Conservation (phyloP, 2,797 vertebrate genomes). For the Huso huso region DNA sequence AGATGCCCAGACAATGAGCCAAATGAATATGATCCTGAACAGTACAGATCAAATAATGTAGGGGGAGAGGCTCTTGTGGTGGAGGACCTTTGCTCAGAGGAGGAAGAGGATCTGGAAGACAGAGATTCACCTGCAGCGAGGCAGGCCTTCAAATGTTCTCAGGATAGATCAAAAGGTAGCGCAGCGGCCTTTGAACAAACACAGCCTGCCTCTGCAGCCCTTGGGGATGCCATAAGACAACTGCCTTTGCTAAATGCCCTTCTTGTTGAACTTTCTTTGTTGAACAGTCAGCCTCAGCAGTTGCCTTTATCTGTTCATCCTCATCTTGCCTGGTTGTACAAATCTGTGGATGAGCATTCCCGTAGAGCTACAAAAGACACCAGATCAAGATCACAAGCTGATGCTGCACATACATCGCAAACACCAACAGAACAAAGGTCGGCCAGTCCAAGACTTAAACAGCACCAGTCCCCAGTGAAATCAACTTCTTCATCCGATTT, state of each 20-base stretch:
- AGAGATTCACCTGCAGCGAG: neutral
- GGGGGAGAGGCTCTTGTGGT: slow-evolving; percentile 24
- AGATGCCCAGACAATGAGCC: slow-evolving; percentile 32
- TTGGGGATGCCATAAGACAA: slow-evolving; percentile 45
- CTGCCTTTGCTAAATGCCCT: slow-evolving; percentile 79
- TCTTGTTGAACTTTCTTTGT: slow-evolving; percentile 70
- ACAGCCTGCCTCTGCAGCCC: slow-evolving; percentile 19
- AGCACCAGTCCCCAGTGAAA: slow-evolving; percentile 17
- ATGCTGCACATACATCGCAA: slow-evolving; percentile 1
- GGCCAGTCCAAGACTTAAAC: slow-evolving; percentile 9
- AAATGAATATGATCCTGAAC: slow-evolving; percentile 15
- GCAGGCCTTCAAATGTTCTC: neutral
- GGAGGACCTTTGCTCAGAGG: slow-evolving; percentile 34
- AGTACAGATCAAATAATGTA: slow-evolving; percentile 20
- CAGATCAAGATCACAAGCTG: slow-evolving; percentile 11
- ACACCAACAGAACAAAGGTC: slow-evolving; percentile 19
- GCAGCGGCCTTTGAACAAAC: neutral
- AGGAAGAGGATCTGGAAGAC: slow-evolving; percentile 18
- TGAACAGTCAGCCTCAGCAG: slow-evolving; percentile 39
- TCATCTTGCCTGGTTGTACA: slow-evolving; percentile 53
- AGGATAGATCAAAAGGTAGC: neutral
- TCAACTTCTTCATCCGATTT: slow-evolving; percentile 7
- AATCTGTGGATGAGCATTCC: slow-evolving; percentile 17
- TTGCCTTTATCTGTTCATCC: slow-evolving; percentile 47
- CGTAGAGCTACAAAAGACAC: neutral